Base-by-base conservation (phyloP, 2,888 invertebrate species). In the Euproctis similis region DNA sequence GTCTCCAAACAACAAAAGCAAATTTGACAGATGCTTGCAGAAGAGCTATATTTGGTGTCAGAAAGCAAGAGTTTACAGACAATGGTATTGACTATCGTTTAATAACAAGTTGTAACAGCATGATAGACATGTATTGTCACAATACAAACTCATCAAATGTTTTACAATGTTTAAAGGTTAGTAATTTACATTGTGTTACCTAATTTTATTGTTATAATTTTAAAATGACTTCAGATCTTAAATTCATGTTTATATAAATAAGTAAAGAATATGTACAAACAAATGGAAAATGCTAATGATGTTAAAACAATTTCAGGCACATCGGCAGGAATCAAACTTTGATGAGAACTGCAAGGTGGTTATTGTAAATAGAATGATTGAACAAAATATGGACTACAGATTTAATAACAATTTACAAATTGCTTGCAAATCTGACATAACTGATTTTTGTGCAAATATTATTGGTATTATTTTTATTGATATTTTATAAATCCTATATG, bases 361-460 rank as follows among this genome's bases (percentile, higher is more conserved):
- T 9, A 92, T 97, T n/a, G 87, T 93, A 1, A 92, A 93, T 59
- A 88, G 97, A 47, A 92, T 96, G 89, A 91, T 95, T 42, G 94
- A 96, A 68, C 95, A 95, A 69, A 94, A 94, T 60, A 89, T 91
- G 34, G 97, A 98, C 75, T 95, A 93, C 57, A 89, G 96, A 36
- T 90, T 97, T 39, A 96, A 97, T 78, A 93, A 93, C 2, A 88
- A 91, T 11, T 82, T 98, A 31, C 92, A 93, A 64, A 88, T 88
- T 49, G 89, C 92, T 8, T 98, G 98, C 63, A 88, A 89, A 44
- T 66, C 84, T 38, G 97, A 97, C 64, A 95, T 97, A 10, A 87
- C 89, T 34, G 92, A 90, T 53, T 87, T 62, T 50, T 85, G 85
- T 53, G 71, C 72, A 23, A 67, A 69, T 30, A 61, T 85, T 38